A percentile compares a stretch with the other conserved stretches of the same genome.
phyloP scores from a whole-genome alignment of 1,140 invertebrate genomes.

The Drosophila tropicalis region DNA sequence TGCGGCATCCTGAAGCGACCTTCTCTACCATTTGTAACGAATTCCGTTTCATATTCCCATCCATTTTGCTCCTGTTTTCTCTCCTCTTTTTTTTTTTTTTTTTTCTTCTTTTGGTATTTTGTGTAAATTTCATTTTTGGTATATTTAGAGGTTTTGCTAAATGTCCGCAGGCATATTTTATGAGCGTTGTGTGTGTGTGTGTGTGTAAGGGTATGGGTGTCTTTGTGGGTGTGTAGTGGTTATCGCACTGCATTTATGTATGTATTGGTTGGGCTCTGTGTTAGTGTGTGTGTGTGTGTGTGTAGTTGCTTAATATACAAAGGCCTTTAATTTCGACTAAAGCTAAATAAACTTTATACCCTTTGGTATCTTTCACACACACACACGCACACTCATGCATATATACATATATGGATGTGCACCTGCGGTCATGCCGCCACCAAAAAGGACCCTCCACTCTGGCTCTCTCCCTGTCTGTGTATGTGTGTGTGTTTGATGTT shows the following conservation, averaged over 20 bases:
- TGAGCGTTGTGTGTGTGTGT: slow-evolving; percentile 55
- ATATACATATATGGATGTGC: slow-evolving; percentile 39
- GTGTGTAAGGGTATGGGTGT: slow-evolving; percentile 32
- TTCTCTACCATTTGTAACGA: slow-evolving; percentile 58
- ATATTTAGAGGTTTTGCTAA: slow-evolving; percentile 70
- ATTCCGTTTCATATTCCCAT: slow-evolving; percentile 44
- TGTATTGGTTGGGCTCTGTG: slow-evolving; percentile 32
- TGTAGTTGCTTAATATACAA: slow-evolving; percentile 77
- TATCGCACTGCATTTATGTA: slow-evolving; percentile 74
- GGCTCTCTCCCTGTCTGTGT: slow-evolving; percentile 21
- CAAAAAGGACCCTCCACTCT: slow-evolving; percentile 59
- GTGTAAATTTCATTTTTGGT: slow-evolving; percentile 82
- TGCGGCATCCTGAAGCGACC: slow-evolving; percentile 65
- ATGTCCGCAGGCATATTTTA: slow-evolving; percentile 73
- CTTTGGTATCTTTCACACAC: slow-evolving; percentile 67
- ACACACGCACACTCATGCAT: slow-evolving; percentile 15
- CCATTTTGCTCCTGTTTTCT: slow-evolving; percentile 15
- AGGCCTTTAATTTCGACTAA: slow-evolving; percentile 79
- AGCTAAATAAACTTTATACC: slow-evolving; percentile 81
- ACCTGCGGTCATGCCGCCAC: slow-evolving; percentile 76
- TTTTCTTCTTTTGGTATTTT: slow-evolving; percentile 59
- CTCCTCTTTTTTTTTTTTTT: slow-evolving; percentile 30
- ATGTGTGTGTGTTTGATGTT: slow-evolving; percentile 69
- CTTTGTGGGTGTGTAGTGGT: slow-evolving; percentile 30
- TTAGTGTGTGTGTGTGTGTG: slow-evolving; percentile 26